Evolutionary conservation across 1,140 invertebrate species (phyloP).

Genomic region (Colletes latitarsis): DNA sequence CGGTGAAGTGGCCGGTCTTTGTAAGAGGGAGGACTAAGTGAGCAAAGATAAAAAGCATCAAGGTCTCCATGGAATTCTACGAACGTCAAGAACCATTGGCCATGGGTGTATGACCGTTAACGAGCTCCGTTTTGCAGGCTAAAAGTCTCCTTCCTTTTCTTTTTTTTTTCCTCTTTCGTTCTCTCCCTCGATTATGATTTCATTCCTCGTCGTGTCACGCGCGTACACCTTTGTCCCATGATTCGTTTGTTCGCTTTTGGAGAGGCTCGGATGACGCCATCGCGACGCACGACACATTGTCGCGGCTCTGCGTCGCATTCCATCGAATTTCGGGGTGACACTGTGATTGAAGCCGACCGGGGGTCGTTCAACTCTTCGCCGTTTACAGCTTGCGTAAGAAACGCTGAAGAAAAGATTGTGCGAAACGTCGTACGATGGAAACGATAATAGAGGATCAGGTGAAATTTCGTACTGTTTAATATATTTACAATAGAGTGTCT

Average conservation of each 20-base stretch:
- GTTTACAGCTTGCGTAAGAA: too few species aligned
- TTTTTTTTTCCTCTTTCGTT: not conserved
- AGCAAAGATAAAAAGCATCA: constrained; percentile 60
- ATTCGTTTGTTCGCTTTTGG: not conserved
- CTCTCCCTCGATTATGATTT: constrained; percentile 48
- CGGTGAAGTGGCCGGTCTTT: constrained; percentile 35
- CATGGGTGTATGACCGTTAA: constrained; percentile 62
- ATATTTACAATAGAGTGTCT: too few species aligned
- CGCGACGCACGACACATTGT: not conserved
- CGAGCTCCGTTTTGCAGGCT: constrained; percentile 44
- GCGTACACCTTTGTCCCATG: not conserved
- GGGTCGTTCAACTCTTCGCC: too few species aligned
- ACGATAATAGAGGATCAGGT: too few species aligned
- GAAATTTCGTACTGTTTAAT: too few species aligned
- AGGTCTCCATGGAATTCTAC: constrained; percentile 51
- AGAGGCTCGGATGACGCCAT: not conserved
- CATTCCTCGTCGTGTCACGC: not conserved
- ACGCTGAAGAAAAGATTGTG: too few species aligned
- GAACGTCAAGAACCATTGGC: constrained; percentile 60
- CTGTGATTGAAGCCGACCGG: too few species aligned
- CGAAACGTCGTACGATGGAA: too few species aligned
- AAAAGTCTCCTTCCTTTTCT: constrained; percentile 28
- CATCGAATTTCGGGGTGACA: too few species aligned
- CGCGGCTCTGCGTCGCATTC: too few species aligned
- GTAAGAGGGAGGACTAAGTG: constrained; percentile 32